Base-by-base conservation (phyloP, 2,113 vertebrate genomes). In the Poicephalus meyeri region DNA sequence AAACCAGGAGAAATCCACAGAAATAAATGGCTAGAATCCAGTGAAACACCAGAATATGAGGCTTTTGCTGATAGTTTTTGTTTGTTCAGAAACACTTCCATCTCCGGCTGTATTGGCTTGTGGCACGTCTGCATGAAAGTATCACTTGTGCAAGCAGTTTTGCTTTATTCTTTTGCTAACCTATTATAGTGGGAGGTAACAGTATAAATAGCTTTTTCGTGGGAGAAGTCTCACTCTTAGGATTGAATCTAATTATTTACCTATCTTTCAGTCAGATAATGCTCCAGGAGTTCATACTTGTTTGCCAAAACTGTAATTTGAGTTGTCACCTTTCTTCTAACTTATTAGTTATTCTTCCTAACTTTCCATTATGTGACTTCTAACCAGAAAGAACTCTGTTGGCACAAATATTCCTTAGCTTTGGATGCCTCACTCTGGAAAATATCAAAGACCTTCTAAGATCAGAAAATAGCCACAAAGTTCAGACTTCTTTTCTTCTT, bases 291-390 rank as follows among this genome's bases (percentile, higher is more conserved):
- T 73, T 90, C 58, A 63, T 46, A 49, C 16, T 35, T 96, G 28
- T 77, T 94, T 91, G 44, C 53, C 78, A 83, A 90, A 95, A 88
- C 15, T 58, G 25, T 73, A 78, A 91, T 86, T 86, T 83, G n/a
- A 86, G 31, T 46, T 83, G 55, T 80, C 55, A 92, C 17, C 41
- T 86, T 80, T 11, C 18, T 77, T 69, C 44, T 76, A 71, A 68
- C 28, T 13, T 44, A 9, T 55, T 46, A 77, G 66, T 37, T 63
- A 15, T 73, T 93, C 35, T 86, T 80, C 77, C 24, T 73, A 55
- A 46, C 86, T 92, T 86, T 83, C 28, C 33, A 11, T 28, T 28
- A 13, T 53, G n/a, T 56, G 72, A 47, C 21, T 77, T 70, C 71
- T 78, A 80, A 69, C 12, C 12, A 70, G 37, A 68, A 80, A 70